A percentile compares a stretch with the other conserved stretches of the same genome.
Conservation (phyloP, 2,888 invertebrate species). For the Lochmaea capreae region DNA sequence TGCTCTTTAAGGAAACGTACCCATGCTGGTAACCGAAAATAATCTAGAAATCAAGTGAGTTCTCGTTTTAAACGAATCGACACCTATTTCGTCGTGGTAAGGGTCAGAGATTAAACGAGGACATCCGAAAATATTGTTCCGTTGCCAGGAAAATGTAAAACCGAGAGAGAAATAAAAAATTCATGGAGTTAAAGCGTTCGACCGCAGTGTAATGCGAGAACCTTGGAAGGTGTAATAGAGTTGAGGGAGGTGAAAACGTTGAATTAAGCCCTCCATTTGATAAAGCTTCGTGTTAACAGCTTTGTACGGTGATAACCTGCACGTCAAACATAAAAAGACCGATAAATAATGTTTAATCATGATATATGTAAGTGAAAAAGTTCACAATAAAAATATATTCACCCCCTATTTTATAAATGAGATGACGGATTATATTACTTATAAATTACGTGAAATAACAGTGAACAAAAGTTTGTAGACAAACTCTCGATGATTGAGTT, state of each 20-base stretch:
- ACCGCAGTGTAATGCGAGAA: conserved; percentile 37
- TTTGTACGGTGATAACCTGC: conserved; percentile 21
- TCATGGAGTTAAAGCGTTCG: conserved; percentile 38
- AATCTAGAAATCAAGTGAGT: conserved; percentile 13
- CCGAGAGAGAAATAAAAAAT: conserved; percentile 33
- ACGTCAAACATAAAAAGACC: conserved; percentile 11
- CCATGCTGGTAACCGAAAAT: conserved; percentile 18
- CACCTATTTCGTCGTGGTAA: conserved; percentile 18
- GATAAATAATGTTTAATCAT: background rate
- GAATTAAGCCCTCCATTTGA: conserved; percentile 38
- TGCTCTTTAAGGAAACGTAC: conserved; percentile 13
- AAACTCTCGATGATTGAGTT: too few relatives aligned
- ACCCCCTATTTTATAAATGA: too few relatives aligned
- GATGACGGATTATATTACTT: too few relatives aligned
- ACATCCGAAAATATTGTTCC: conserved; percentile 27
- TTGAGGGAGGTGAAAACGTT: conserved; percentile 40
- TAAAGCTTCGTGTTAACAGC: conserved; percentile 37
- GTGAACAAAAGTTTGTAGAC: too few relatives aligned
- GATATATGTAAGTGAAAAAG: background rate
- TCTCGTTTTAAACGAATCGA: conserved; percentile 18
- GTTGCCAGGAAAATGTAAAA: conserved; percentile 24
- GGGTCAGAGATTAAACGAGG: conserved; percentile 20
- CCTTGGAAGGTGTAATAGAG: conserved; percentile 38
- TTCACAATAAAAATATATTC: too few relatives aligned
- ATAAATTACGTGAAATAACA: too few relatives aligned